Conservation (phyloP, 92 coral and sea anemone genomes). For the Porites evermanni region DNA sequence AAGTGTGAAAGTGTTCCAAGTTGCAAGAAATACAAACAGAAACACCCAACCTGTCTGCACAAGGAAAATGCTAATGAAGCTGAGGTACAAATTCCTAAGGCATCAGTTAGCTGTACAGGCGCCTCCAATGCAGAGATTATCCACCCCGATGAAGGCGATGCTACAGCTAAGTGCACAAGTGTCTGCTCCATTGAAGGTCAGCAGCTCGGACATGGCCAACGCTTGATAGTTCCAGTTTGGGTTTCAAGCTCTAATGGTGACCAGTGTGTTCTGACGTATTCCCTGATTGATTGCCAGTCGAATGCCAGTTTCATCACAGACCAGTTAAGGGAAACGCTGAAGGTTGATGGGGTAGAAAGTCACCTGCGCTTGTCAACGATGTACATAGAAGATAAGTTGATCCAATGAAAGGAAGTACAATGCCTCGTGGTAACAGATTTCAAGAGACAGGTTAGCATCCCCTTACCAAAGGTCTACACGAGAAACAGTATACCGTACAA, state of each 20-base stretch:
- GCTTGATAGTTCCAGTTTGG: conserved; percentile 62
- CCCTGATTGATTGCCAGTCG: conserved; percentile 63
- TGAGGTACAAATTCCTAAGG: not conserved
- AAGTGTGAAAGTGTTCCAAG: conserved; percentile 44
- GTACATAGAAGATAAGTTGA: conserved; percentile 57
- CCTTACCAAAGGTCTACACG: conserved; percentile 53
- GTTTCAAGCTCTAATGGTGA: conserved; percentile 28
- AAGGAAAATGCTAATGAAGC: conserved; percentile 2
- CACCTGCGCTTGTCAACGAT: conserved; percentile 59
- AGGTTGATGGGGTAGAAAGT: conserved; percentile 54
- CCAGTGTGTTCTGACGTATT: conserved; percentile 47
- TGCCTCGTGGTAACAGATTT: conserved; percentile 47
- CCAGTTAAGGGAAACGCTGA: conserved; percentile 28
- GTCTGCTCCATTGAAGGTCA: conserved; percentile 53
- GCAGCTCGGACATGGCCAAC: conserved; percentile 49
- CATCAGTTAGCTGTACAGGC: conserved; percentile 15
- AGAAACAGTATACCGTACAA: conserved; percentile 52
- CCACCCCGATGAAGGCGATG: not conserved
- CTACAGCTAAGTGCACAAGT: conserved; percentile 1
- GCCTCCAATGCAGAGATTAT: not conserved
- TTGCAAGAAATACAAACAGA: conserved; percentile 48
- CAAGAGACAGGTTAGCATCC: conserved; percentile 23
- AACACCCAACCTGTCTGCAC: conserved; percentile 61
- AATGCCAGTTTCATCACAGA: conserved; percentile 70
- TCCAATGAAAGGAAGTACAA: conserved; percentile 44